Conservation (phyloP, 2,888 invertebrate genomes). For the Epistrophe grossulariae region DNA sequence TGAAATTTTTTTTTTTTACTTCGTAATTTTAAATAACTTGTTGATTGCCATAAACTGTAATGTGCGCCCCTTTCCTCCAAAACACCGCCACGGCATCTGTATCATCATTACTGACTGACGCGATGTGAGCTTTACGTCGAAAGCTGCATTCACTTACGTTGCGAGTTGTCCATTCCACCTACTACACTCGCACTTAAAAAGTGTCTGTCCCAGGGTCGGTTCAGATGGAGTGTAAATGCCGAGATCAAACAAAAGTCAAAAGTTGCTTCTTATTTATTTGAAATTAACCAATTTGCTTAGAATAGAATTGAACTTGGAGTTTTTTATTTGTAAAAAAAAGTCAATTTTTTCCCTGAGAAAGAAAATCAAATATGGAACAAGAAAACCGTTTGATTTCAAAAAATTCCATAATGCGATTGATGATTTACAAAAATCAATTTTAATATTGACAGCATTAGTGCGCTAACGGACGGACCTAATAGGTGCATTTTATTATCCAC, state of each 20-base stretch:
- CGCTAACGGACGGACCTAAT: too few relatives aligned
- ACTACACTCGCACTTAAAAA: constrained; percentile 19
- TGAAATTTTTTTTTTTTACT: constrained; percentile 25
- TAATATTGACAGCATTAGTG: too few relatives aligned
- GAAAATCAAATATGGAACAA: too few relatives aligned
- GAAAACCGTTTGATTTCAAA: too few relatives aligned
- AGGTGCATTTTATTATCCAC: too few relatives aligned
- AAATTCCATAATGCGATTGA: too few relatives aligned
- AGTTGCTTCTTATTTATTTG: background rate
- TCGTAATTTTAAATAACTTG: background rate
- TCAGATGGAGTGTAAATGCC: background rate
- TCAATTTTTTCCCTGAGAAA: too few relatives aligned
- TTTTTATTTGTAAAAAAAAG: too few relatives aligned
- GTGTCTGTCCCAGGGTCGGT: background rate
- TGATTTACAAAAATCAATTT: too few relatives aligned
- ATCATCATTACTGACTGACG: background rate
- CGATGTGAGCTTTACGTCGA: constrained; percentile 51
- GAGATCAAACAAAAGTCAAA: background rate
- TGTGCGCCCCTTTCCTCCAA: background rate
- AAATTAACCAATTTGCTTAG: too few relatives aligned
- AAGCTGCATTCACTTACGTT: constrained; percentile 54
- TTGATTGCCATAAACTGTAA: constrained; percentile 18
- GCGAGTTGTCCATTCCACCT: constrained; percentile 4
- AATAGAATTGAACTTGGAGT: too few relatives aligned
- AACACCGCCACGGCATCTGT: background rate